Conservation (phyloP, 1,140 invertebrate genomes). For the Papilio glaucus region DNA sequence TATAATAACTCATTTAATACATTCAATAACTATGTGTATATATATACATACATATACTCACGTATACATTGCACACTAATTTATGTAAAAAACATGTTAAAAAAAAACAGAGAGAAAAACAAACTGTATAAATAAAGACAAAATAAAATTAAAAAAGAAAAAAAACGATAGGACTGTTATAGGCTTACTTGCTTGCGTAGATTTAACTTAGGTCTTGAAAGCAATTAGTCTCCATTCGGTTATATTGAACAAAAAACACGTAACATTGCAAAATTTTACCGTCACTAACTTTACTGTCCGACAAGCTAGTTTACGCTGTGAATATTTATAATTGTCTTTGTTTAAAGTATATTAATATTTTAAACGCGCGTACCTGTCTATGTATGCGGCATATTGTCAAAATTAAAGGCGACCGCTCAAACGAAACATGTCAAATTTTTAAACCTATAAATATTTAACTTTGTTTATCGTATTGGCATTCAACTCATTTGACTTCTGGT, state of each 20-base stretch:
- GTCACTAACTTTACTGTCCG: neutral
- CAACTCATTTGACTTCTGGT: slow-evolving; percentile 10
- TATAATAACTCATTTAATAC: too few species aligned
- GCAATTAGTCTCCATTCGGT: neutral
- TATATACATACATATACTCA: too few species aligned
- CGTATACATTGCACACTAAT: too few species aligned
- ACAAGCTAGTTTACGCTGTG: neutral
- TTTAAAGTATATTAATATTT: slow-evolving; percentile 14
- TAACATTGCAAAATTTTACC: neutral
- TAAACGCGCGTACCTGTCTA: neutral
- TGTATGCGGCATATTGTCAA: neutral
- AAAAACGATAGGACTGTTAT: too few species aligned
- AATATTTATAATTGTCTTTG: neutral
- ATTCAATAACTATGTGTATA: too few species aligned
- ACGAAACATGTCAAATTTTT: neutral
- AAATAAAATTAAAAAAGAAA: too few species aligned
- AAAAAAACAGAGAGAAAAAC: too few species aligned
- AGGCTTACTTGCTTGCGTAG: too few species aligned
- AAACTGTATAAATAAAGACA: too few species aligned
- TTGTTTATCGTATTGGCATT: slow-evolving; percentile 9
- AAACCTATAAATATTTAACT: slow-evolving; percentile 18
- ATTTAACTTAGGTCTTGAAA: neutral
- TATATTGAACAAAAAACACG: neutral
- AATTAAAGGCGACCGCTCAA: neutral
- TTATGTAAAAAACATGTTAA: too few species aligned